phyloP scores from a whole-genome alignment of 2,797 vertebrate genomes.

The Mareca strepera region DNA sequence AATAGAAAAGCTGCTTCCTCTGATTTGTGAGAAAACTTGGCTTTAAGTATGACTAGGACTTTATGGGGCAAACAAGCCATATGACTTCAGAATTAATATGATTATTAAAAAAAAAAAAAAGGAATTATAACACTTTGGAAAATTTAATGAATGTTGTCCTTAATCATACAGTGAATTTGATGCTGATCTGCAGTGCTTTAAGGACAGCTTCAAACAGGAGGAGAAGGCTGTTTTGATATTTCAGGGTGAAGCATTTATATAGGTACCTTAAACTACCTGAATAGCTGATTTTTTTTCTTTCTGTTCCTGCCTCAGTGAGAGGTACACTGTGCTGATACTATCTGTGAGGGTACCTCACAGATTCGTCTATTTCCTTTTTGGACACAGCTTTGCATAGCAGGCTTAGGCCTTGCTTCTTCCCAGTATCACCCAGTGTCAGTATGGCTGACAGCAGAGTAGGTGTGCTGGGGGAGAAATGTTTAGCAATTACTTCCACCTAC shows the following conservation, averaged over 20 bases:
- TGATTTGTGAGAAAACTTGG: neutral
- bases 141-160: fast-evolving
- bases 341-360: fast-evolving
- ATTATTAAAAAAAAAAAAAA: neutral
- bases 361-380: neutral
- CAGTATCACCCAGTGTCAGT: fast-evolving
- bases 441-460: fast-evolving
- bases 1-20: neutral
- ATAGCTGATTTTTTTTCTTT: neutral
- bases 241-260: neutral
- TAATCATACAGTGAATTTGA: neutral
- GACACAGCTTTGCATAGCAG: neutral
- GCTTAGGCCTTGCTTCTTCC: neutral
- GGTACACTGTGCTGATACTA: neutral
- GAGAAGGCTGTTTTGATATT: neutral
- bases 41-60: neutral
- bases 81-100: neutral
- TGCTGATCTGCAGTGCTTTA: neutral
- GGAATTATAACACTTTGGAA: neutral
- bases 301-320: neutral
- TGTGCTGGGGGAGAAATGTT: neutral
- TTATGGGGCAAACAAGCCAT: neutral
- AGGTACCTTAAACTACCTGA: neutral
- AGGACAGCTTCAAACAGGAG: neutral
- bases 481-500: neutral